Conservation (phyloP, 1,140 invertebrate species). For the Camponotus floridanus region DNA sequence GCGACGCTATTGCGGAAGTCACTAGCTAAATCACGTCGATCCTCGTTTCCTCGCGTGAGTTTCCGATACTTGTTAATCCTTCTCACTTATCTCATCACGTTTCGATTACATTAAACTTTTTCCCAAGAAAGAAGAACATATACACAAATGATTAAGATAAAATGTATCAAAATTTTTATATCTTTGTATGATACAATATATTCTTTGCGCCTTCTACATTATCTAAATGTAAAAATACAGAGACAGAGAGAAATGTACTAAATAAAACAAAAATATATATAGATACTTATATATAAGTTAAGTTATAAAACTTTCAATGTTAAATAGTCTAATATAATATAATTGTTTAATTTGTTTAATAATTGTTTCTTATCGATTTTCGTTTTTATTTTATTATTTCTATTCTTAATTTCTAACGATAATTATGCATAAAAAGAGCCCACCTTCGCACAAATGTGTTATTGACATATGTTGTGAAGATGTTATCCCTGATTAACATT, state of each 20-base stretch:
- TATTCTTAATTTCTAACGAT: no score
- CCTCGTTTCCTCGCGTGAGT: slow-evolving; percentile 20
- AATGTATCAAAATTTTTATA: background rate
- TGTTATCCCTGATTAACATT: no score
- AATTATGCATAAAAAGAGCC: no score
- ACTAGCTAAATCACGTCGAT: slow-evolving; percentile 22
- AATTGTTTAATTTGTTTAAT: background rate
- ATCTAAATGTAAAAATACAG: background rate
- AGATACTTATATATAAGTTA: background rate
- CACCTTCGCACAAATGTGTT: no score
- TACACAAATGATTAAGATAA: background rate
- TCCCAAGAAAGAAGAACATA: background rate
- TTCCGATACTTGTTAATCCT: slow-evolving; percentile 39
- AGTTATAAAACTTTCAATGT: background rate
- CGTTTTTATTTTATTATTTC: no score
- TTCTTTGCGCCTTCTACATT: background rate
- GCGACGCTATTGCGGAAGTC: slow-evolving; percentile 23
- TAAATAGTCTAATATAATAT: background rate
- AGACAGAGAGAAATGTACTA: no score
- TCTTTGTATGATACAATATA: background rate
- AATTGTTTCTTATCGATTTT: background rate
- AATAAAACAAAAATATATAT: no score
- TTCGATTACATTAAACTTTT: no score
- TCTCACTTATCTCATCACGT: background rate
- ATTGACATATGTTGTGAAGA: no score